These are phyloP conservation scores for Dromococcyx pavoninus DNA, from an alignment of 2,797 vertebrate genomes.

Conservation along the genomic window DNA sequence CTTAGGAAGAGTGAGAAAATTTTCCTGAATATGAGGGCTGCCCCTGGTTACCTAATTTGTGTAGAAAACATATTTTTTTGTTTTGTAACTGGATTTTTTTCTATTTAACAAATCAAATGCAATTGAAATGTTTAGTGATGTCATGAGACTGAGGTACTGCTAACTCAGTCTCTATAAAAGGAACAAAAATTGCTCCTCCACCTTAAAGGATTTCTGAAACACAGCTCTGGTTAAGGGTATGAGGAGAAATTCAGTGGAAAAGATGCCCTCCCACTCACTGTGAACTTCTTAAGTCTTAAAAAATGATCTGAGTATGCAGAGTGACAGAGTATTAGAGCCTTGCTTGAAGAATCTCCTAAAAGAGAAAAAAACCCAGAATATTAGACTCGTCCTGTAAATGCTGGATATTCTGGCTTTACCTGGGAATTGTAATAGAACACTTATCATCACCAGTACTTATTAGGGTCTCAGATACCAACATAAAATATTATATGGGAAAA, in stretches of 20 bases:
- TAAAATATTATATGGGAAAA: not conserved
- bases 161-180: not conserved
- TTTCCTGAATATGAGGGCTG: not conserved
- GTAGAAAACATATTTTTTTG: not conserved
- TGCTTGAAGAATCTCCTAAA: not conserved
- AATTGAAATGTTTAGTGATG: not conserved
- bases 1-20: not conserved
- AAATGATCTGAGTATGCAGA: not conserved
- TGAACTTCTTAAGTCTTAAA: not conserved
- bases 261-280: too few relatives aligned
- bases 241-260: not conserved
- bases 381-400: not conserved
- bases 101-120: not conserved
- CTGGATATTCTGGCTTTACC: not conserved
- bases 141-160: not conserved
- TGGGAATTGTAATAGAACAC: not conserved
- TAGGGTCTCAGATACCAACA: not conserved
- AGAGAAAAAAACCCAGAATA: not conserved
- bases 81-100: not conserved
- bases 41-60: not conserved
- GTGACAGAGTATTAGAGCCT: not conserved
- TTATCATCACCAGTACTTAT: not conserved
- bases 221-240: not conserved
- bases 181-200: not conserved
- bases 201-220: not conserved